phyloP scores from a whole-genome alignment of 2,113 vertebrate genomes.

The Chaetodon auriga region DNA sequence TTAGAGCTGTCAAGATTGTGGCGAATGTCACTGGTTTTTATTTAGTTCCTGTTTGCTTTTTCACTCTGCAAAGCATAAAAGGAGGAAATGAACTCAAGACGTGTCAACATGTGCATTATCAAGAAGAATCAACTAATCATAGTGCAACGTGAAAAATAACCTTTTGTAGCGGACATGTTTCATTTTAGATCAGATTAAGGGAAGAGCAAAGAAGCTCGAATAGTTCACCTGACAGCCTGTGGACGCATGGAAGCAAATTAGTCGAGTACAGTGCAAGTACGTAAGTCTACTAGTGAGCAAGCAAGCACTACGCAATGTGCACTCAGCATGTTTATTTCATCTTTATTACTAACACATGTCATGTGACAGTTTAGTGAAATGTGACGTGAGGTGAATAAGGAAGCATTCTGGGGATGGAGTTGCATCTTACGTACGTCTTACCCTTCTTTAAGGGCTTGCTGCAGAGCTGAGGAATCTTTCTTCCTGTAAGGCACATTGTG shows the following conservation, averaged over 20 bases:
- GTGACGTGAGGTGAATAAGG: slow-evolving; percentile 34
- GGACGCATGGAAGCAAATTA: slow-evolving; percentile 32
- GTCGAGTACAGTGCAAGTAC: slow-evolving; percentile 18
- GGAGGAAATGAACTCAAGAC: not conserved
- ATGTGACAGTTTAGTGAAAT: slow-evolving; percentile 56
- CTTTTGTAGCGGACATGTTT: not conserved
- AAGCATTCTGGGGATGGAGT: slow-evolving; percentile 49
- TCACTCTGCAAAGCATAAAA: not conserved
- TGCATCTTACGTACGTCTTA: slow-evolving; percentile 70
- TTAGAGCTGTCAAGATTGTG: slow-evolving; percentile 2
- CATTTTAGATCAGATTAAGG: slow-evolving; percentile 3
- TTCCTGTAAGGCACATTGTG: slow-evolving; percentile 76
- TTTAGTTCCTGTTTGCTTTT: not conserved
- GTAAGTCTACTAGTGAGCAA: slow-evolving; percentile 31
- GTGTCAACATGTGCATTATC: not conserved
- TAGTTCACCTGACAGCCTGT: slow-evolving; percentile 10
- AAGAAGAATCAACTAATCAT: not conserved
- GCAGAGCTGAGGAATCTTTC: slow-evolving; percentile 58
- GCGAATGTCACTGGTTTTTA: not conserved
- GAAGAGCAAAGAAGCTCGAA: slow-evolving; percentile 19
- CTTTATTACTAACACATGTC: slow-evolving; percentile 42
- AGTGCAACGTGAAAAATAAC: not conserved
- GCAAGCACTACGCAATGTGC: slow-evolving; percentile 27
- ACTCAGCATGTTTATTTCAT: not conserved
- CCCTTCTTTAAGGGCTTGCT: slow-evolving; percentile 77